phyloP scores from a whole-genome alignment of 1,140 invertebrate genomes.

The Drosophila melanogaster region Release_6_plus_ISO1_MT NC_004354.4:11533501-11534000 shows the following conservation, averaged over 20 bases:
- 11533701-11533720: slow-evolving; percentile 15
- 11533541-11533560: slow-evolving; percentile 27
- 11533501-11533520: slow-evolving; percentile 15
- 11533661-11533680: background rate
- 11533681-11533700: slow-evolving; percentile 23
- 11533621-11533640: slow-evolving; percentile 25
- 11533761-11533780: slow-evolving; percentile 28
- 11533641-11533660: background rate
- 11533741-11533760: slow-evolving; percentile 2
- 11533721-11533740: too few species aligned
- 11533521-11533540: slow-evolving; percentile 49
- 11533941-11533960: background rate
- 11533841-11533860: slow-evolving; percentile 27
- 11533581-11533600: slow-evolving; percentile 61
- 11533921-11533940: slow-evolving; percentile 5
- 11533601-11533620: slow-evolving; percentile 42
- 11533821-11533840: slow-evolving; percentile 5
- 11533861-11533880: slow-evolving; percentile 20
- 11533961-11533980: background rate
- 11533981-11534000: slow-evolving; percentile 14
- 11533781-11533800: slow-evolving; percentile 19
- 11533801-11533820: slow-evolving; percentile 29
- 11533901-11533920: background rate
- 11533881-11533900: slow-evolving; percentile 18
- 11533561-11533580: slow-evolving; percentile 68